These are phyloP conservation scores for Rhynchotus rufescens DNA, from an alignment of 2,797 vertebrate genomes.

Conservation along the genomic window DNA sequence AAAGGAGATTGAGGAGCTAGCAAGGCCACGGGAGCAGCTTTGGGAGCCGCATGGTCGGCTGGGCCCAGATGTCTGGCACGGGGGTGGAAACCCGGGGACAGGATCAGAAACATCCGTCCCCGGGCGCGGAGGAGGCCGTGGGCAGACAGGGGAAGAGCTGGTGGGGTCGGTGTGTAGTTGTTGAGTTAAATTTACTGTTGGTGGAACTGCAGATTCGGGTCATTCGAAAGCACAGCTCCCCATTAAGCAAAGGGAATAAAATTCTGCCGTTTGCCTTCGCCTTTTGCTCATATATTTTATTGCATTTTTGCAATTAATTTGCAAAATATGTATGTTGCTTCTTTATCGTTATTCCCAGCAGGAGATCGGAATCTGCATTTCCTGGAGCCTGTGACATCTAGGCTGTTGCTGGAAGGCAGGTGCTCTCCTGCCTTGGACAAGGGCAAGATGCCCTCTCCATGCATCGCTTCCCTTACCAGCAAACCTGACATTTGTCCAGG, in stretches of 20 bases:
- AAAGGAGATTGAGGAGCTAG: conserved; percentile 41
- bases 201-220: neutral
- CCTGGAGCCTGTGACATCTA: neutral
- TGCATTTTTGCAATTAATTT: neutral
- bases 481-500: neutral
- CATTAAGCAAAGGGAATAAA: neutral
- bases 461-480: neutral
- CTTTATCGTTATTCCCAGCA: neutral
- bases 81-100: neutral
- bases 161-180: neutral
- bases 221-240: neutral
- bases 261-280: neutral
- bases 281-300: neutral
- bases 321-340: neutral
- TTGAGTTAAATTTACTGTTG: neutral
- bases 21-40: conserved; percentile 37
- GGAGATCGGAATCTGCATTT: neutral
- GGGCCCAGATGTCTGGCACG: neutral
- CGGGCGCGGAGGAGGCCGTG: neutral
- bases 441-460: neutral
- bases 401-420: neutral
- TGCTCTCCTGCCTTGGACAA: neutral
- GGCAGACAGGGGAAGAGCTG: neutral
- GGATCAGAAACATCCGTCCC: neutral
- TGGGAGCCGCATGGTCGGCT: conserved; percentile 36